Evolutionary conservation across 1,140 invertebrate species (phyloP), one percentile per base, ranked within the genome.

Genomic region (Drosophila pruinosa): DNA sequence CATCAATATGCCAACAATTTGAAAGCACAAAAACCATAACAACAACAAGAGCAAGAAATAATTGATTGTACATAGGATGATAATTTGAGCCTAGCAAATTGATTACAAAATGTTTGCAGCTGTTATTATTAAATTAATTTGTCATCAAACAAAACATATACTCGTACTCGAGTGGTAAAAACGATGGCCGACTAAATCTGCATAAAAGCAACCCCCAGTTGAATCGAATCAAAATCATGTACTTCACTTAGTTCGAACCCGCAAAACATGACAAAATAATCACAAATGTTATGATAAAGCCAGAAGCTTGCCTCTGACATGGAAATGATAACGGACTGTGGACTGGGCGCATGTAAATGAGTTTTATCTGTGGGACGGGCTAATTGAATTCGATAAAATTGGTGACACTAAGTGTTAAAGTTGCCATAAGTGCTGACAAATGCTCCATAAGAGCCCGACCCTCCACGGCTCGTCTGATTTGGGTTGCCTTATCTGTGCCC

Each of bases 61-160:
- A 82, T 83, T 78, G 75, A 78, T 72, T 69, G 71, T 82, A 67
- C 71, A 71, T 75, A 58, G 45, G 12, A 28, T 21, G 50, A 67
- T 54, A 56, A 64, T 64, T 54, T 56, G 28, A 38, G 62, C 14
- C 52, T 12, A 47, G 41, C 39, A 63, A 77, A 68, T 81, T 85
- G 81, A 85, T 85, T 86, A 85, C 82, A 68, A 85, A 81, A 85
- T 85, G 81, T 88, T 81, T 62, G 82, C 81, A 85, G 81, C 82
- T 85, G 81, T 85, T 85, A 85, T 85, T 86, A 88, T 85, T 74
- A 86, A 85, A 85, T 85, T 85, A 85, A 85, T 85, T 81, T 85
- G 81, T 85, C 64, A 80, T 85, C 81, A 85, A 85, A 86, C 80
- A 85, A 86, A 83, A 68, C 53, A 34, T 4, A 38, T 21, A 15